Evolutionary conservation across 2,888 invertebrate species (phyloP).

Genomic region (Melinaea menophilus): DNA sequence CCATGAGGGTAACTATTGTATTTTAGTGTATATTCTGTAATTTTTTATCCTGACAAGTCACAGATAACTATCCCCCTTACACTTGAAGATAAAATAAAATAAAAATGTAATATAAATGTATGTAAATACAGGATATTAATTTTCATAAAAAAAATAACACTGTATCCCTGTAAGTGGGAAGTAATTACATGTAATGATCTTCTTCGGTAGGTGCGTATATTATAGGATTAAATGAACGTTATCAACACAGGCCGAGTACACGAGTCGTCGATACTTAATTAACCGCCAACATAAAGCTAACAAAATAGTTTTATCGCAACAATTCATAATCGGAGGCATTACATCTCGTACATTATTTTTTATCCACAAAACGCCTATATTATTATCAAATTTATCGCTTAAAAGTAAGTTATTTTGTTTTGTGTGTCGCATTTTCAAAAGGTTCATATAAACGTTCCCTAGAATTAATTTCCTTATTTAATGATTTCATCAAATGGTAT

Average conservation of each 20-base stretch:
- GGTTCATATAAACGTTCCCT: too few relatives aligned
- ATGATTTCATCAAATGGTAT: too few relatives aligned
- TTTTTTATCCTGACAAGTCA: too few relatives aligned
- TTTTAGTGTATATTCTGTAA: too few relatives aligned
- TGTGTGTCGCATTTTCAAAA: too few relatives aligned
- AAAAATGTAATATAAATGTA: too few relatives aligned
- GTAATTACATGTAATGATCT: slow-evolving; percentile 67
- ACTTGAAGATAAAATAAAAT: too few relatives aligned
- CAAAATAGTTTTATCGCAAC: slow-evolving; percentile 38
- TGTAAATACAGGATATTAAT: slow-evolving; percentile 12
- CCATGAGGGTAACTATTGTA: too few relatives aligned
- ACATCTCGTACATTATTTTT: neutral
- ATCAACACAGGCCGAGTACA: slow-evolving; percentile 53
- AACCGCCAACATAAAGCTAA: slow-evolving; percentile 44
- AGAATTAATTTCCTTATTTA: too few relatives aligned
- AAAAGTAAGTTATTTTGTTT: too few relatives aligned
- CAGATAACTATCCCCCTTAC: too few relatives aligned
- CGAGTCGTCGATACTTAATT: slow-evolving; percentile 59
- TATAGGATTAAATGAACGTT: slow-evolving; percentile 68
- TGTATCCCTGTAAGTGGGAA: slow-evolving; percentile 29
- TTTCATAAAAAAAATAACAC: slow-evolving; percentile 34
- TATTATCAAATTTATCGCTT: neutral
- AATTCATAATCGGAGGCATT: slow-evolving; percentile 2
- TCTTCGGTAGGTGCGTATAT: slow-evolving; percentile 57
- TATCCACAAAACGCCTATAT: too few relatives aligned